Base-by-base conservation (phyloP, 2,888 invertebrate species). In the Elegia similella region DNA sequence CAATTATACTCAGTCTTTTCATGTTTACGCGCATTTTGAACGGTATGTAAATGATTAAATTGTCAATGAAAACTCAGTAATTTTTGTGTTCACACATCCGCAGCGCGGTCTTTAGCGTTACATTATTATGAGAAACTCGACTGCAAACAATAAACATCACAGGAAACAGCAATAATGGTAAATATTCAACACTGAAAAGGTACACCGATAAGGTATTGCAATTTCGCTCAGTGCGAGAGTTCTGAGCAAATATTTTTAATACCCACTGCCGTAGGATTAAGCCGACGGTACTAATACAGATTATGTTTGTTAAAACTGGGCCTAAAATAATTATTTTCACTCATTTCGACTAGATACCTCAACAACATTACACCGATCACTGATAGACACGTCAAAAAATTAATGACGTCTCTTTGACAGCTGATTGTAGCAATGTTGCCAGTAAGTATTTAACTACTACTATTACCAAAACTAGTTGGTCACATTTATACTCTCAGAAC, bases 11-110 rank as follows among this genome's bases (percentile, higher is more conserved):
- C 43, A 86, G 57, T 74, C 82, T 88, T 59, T 78, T 76, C 44
- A 84, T 60, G 66, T 88, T 86, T n/a, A 87, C 56, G 66, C 91
- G 85, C 91, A 91, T 91, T 71, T 76, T 87, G 44, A 43, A 23
- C 0, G 43, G 7, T 10, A 34, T 46, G 42, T 17, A 17, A 12
- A 55, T 44, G 7, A 44, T 13, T 8, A 1, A 47, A 47, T 47
- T 55, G 13, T 42, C 10, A 53, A 30, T 42, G 16, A 12, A 15
- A 46, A 34, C 16, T 34, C n/a, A 43, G 17, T 59, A 55, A 64
- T 55, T 54, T 55, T 58, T 7, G 12, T 53, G 56, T 61, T 59
- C 58, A 64, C 59, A 56, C 57, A 64, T 69, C 60, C 67, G 66
- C 62, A 42, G 42, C 56, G 13, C 15, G 56, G 56, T 62, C 63